Evolutionary conservation across 2,113 vertebrate genomes (phyloP), one percentile per base, ranked within the genome.

Genomic region (Phoxinus phoxinus): DNA sequence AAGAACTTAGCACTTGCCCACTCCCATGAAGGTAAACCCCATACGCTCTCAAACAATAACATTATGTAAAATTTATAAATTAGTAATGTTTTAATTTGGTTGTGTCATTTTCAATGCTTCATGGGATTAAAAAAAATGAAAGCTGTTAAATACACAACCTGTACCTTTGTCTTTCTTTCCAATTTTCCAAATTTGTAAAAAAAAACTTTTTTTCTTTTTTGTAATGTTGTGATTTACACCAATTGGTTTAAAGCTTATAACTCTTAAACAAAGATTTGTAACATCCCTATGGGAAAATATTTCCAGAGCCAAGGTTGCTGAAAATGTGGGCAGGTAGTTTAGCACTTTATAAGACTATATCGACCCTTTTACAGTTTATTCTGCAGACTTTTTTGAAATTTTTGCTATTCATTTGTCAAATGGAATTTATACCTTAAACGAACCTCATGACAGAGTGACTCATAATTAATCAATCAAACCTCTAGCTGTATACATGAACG

Each of bases 401-500:
- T 67, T 17, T 27, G 25, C 44, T 69, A 51, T 63, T 67, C 41
- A 81, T 81, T 67, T 67, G 44, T 23, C 41, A 48, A 32, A 67
- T 23, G 4, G 19, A 67, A 48, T 81, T 19, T 44, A 69, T 44
- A 51, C 27, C 44, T 32, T 35, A 53, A 69, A 19, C 69, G 46
- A 81, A 84, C 51, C 77, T 81, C 46, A 30, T 61, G n/a, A 27
- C 35, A 79, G 27, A 61, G 32, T 72, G 81, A 71, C 67, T 72
- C 17, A 30, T 53, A 63, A 63, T 76, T 56, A 88, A 82, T 56
- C 59, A 37, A 72, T 51, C 89, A 86, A 85, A 73, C 37, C 46
- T 25, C 23, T 35, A 69, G 81, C 51, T 48, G 63, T 67, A 89
- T 41, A 87, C 76, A 77, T 84, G 76, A 56, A 87, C 51, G 90